Evolutionary conservation across 1,140 invertebrate species (phyloP), one percentile per base, ranked within the genome.

Genomic region (Calephelis nemesis): DNA sequence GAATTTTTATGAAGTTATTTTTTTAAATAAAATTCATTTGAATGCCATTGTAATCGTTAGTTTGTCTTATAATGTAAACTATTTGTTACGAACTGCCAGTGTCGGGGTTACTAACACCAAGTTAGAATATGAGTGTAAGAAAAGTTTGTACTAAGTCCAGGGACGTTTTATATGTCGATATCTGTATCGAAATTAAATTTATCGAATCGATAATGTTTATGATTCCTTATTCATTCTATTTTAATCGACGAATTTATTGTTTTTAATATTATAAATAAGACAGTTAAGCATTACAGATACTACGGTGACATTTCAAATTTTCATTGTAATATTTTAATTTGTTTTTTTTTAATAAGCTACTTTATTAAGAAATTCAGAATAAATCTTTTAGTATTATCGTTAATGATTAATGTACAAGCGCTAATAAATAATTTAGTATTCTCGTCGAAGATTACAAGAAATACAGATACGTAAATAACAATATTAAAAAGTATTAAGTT

Each of bases 81-180:
- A 77, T 77, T 84, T 81, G 85, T 86, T 85, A 83, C 68, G 75
- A 83, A 88, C 88, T 90, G 85, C 88, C 88, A 90, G 85, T 82
- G 83, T 79, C 74, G 83, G 84, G 84, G 83, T 87, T 84, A 79
- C 81, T 85, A 87, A 90, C 86, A 86, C 84, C 84, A 87, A 87
- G 65, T 79, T 74, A 72, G 74, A 76, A 79, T 69, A 74, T 73
- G 78, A 66, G 64, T 75, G 74, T 76, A 63, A 78, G 76, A 70
- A 71, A 78, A 73, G 70, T 76, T 65, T 77, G 72, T 67, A 70
- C 74, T 69, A 67, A 76, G 71, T 78, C 73, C 67, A 70, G 65
- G 71, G 68, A 70, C 48, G 68, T 63, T 58, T 65, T 73, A 70
- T 62, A 45, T 70, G 47, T 49, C 47, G 63, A 49, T 48, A 47